Evolutionary conservation across 2,797 vertebrate genomes (phyloP), one percentile per base, ranked within the genome.

Genomic region (Hoplostethus atlanticus): DNA sequence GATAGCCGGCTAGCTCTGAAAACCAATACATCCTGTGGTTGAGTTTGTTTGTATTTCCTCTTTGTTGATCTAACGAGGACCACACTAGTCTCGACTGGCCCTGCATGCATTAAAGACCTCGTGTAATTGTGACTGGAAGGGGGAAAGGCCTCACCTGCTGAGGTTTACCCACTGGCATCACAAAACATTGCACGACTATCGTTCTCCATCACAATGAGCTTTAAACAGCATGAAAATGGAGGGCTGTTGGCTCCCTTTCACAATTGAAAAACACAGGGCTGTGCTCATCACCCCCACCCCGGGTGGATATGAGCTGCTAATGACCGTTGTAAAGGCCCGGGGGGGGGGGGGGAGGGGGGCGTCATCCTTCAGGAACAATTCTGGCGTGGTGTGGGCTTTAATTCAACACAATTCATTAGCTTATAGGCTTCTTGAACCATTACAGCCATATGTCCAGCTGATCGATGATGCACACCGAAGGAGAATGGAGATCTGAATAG

Each of bases 1-100:
- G 66, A 13, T 58, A 50, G 17, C 47, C 8, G 25, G 36, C 3
- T 52, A 17, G 10, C 73, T 64, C 68, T 62, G 68, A 63, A 38
- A 53, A 34, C 57, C 79, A 63, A 17, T 30, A 44, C 69, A 11
- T 76, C 71, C 68, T 78, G 17, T 53, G 50, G 13, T 66, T 60
- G 60, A 61, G 79, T 89, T 90, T 93, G 91, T 93, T 94, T 94
- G 84, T 87, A 81, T 93, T 91, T 84, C 17, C 67, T 92, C 90
- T 91, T 94, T 93, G 94, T 94, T 81, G 80, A 66, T 68, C 55
- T 94, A 95, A 95, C 79, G 90, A 91, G 83, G 71, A 46, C n/a
- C 83, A 73, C 87, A 85, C 87, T 64, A 48, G 76, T 75, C 63
- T 83, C 62, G 71, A 81, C 73, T 46, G 74, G 68, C 92, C 81